These are phyloP conservation scores for Silurus asotus DNA, from an alignment of 2,113 vertebrate species.

Conservation along the genomic window DNA sequence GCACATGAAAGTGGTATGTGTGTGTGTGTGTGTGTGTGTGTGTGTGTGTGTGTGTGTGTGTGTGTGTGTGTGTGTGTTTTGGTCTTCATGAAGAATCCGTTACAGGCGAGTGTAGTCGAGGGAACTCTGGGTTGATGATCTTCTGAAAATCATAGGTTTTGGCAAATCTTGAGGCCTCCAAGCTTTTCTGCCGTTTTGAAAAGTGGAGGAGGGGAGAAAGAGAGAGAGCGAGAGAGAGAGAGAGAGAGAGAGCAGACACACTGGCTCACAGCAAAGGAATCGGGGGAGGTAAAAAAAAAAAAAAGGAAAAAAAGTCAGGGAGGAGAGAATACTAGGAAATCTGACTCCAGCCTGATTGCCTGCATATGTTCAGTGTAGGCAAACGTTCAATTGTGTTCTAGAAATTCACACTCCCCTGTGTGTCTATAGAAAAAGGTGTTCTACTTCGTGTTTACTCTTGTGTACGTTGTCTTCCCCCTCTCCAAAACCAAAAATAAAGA, in stretches of 20 bases:
- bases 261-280: conserved; percentile 70
- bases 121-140: background rate
- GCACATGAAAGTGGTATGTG: background rate
- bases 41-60: conserved; percentile 7
- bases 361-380: conserved; percentile 36
- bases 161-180: conserved; percentile 56
- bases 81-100: conserved; percentile 9
- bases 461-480: background rate
- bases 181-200: conserved; percentile 60
- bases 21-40: background rate
- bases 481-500: background rate
- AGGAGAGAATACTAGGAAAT: conserved; percentile 74
- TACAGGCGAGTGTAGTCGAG: background rate
- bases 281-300: conserved; percentile 58
- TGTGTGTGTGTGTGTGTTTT: background rate
- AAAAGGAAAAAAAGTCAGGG: conserved; percentile 69
- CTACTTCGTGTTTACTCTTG: background rate
- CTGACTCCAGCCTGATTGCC: conserved; percentile 69
- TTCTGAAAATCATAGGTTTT: conserved; percentile 40
- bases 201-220: conserved; percentile 69
- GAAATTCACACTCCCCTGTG: conserved; percentile 9
- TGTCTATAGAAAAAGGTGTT: conserved; percentile 6
- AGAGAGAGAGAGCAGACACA: conserved; percentile 72
- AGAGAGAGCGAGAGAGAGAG: conserved; percentile 58
- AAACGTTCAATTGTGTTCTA: conserved; percentile 7